Evolutionary conservation across 1,140 invertebrate species (phyloP), one percentile per base, ranked within the genome.

Genomic region (Scaptomyza graminum): DNA sequence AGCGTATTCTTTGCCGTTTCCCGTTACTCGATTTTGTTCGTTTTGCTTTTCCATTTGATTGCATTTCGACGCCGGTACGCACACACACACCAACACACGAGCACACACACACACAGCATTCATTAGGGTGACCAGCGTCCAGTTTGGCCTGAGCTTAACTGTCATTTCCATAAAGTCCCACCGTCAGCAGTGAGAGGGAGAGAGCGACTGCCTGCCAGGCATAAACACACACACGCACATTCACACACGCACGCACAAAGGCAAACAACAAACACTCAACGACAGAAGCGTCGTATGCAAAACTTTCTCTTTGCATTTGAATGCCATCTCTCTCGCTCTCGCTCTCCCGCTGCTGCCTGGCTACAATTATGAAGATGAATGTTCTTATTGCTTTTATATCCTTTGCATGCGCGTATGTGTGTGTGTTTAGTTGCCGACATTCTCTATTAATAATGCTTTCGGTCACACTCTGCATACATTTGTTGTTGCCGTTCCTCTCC

Each of bases 381-480:
- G 82, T 87, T 47, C 78, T 87, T 87, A 88, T 87, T 87, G 82
- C 83, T 88, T 87, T 88, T 88, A 88, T 88, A 82, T 75, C 78
- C 63, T 57, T 76, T 76, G 71, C 55, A 47, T 85, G 74, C 50
- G 16, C 64, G 54, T 51, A 31, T 41, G 44, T 44, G 39, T 22
- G 39, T 34, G 43, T 55, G 7, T 67, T 47, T 66, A 66, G 66
- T 64, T 82, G 81, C 77, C 74, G 59, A 87, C 82, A 71, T 87
- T 87, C 82, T 85, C 82, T 88, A 87, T 87, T 88, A 87, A 87
- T 87, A 87, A 87, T 87, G 82, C 83, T 72, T 79, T 88, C 83
- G 87, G 82, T 88, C 82, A 88, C 82, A 87, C 83, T 88, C 82
- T 87, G 78, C 82, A 88, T 87, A 85, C 74, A 88, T 87, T 81